These are phyloP conservation scores for Pangasius sanitwongsei DNA, from an alignment of 2,797 vertebrate genomes.

Conservation along the genomic window DNA sequence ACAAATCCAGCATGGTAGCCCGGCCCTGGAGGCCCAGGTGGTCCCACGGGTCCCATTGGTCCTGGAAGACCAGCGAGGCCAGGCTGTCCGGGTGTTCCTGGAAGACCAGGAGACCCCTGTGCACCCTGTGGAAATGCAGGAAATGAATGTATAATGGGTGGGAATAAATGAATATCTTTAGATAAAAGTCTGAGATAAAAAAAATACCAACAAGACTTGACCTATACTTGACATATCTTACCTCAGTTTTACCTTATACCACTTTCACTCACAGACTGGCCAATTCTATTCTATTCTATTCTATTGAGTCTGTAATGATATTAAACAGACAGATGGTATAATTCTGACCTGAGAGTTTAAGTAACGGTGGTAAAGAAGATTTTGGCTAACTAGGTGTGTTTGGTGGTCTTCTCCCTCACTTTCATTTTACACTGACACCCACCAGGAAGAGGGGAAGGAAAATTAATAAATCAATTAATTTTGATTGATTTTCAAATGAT, in stretches of 20 bases:
- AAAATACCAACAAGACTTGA: background rate
- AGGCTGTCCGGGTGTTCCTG: constrained; percentile 76
- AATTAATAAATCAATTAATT: background rate
- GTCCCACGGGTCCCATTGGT: constrained; percentile 87
- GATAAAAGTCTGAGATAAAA: background rate
- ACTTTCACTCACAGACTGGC: background rate
- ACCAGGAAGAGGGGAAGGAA: background rate
- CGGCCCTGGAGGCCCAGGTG: constrained; percentile 79
- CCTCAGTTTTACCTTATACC: background rate
- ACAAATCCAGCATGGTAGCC: constrained; percentile 85
- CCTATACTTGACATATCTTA: background rate
- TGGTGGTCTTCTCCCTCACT: background rate
- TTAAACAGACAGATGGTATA: background rate
- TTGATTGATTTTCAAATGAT: too few species aligned
- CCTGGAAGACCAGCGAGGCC: constrained; percentile 88
- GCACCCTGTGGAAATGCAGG: constrained; percentile 65
- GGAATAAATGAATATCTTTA: background rate
- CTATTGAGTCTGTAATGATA: too few species aligned
- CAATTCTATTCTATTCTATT: background rate
- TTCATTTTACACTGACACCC: background rate
- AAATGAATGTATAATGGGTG: background rate
- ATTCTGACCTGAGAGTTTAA: background rate
- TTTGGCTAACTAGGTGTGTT: background rate
- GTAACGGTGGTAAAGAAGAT: background rate
- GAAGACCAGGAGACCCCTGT: constrained; percentile 75